Evolutionary conservation across 2,888 invertebrate species (phyloP), one percentile per base, ranked within the genome.

Genomic region (Drosophila birchii): DNA sequence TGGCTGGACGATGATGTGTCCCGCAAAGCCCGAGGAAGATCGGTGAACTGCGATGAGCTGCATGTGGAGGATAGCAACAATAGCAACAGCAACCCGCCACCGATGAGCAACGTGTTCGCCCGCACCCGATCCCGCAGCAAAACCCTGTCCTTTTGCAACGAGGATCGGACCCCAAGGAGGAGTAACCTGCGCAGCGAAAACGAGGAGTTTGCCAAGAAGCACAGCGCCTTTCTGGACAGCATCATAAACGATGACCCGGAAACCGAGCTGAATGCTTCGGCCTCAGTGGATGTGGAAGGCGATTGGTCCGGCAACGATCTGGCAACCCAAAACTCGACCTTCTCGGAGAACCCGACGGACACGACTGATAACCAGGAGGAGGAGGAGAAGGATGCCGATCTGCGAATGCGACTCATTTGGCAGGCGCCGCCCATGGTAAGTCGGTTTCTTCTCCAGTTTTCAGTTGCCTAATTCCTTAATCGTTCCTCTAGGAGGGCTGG

Each of bases 131-230:
- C 90, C 1, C 90, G 92, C 56, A 92, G 92, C 72, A 91, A 91
- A 53, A 91, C 91, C n/a, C 76, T 84, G 6, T 81, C 83, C 7
- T 9, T 74, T 11, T 78, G 70, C 62, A 72, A 64, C 23, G 87
- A 87, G 23, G 88, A 85, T 14, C 71, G 54, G 1, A 58, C 66
- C 3, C 69, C 79, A 4, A 90, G 86, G 44, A 88, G 92, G 16
- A 88, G 94, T 56, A 94, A 94, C 64, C 94, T 95, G 93, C 93
- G 95, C 61, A 94, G 94, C 9, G 94, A 95, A 86, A 95, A 95
- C 81, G 94, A 94, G 12, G 95, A 95, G 53, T 95, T 95, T 93
- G 94, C 94, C 0, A 93, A 93, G 76, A 95, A 95, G 88, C 94
- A 95, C 58, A 94, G 94, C 78, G 94, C 93, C 78, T 95, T 95